phyloP scores from a whole-genome alignment of 2,113 vertebrate genomes.

The Nyctereutes procyonoides region DNA sequence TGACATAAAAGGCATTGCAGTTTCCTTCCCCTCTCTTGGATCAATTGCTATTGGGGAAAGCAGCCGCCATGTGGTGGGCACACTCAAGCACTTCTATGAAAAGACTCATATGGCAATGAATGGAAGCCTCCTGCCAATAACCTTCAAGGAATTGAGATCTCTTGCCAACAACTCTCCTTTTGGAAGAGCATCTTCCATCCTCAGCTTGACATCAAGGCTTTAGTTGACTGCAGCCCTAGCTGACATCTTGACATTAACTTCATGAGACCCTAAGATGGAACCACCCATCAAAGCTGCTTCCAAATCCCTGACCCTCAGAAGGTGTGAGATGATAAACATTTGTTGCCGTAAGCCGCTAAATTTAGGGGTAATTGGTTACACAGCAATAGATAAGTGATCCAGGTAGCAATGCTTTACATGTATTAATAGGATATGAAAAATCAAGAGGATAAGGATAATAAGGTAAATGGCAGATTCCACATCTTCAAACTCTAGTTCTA shows the following conservation, averaged over 20 bases:
- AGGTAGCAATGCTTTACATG: neutral
- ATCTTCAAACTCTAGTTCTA: neutral
- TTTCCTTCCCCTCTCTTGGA: neutral
- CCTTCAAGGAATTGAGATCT: neutral
- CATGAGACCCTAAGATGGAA: neutral
- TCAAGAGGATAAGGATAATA: neutral
- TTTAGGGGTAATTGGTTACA: neutral
- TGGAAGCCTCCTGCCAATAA: neutral
- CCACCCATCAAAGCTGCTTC: neutral
- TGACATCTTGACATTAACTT: neutral
- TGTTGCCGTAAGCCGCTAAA: neutral
- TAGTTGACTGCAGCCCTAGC: neutral
- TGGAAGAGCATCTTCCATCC: neutral
- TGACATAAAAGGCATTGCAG: neutral
- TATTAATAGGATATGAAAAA: neutral
- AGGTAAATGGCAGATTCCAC: neutral
- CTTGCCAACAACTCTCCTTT: neutral
- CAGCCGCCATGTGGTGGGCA: neutral
- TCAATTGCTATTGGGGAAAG: neutral
- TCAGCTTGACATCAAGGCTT: neutral
- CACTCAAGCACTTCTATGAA: neutral
- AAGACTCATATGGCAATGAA: neutral
- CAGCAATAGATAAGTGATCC: neutral
- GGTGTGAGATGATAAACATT: neutral
- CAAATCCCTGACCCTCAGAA: neutral